Evolutionary conservation across 1,140 invertebrate genomes (phyloP).

Genomic region (Drosophila asahinai): DNA sequence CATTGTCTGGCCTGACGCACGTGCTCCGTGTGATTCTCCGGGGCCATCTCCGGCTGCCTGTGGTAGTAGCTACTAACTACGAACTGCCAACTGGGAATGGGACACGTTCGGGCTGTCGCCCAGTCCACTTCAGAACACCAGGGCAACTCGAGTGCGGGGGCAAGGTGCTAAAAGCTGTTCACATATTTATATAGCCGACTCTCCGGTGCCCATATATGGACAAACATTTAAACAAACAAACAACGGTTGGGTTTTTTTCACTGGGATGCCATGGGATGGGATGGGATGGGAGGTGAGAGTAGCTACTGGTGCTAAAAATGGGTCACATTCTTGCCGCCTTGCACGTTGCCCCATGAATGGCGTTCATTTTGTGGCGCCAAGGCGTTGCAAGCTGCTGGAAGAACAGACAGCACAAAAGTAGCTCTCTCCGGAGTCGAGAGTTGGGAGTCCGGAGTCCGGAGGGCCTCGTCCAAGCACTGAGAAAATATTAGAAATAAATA

Average conservation of each 20-base stretch:
- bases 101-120: conserved; percentile 34
- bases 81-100: conserved; percentile 16
- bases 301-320: conserved; percentile 61
- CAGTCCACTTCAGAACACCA: conserved; percentile 43
- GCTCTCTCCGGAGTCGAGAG: conserved; percentile 35
- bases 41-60: conserved; percentile 22
- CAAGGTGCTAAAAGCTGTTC: conserved; percentile 81
- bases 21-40: conserved; percentile 32
- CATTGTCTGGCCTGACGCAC: conserved; percentile 45
- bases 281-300: conserved; percentile 23
- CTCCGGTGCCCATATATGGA: conserved; percentile 67
- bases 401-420: conserved; percentile 61
- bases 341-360: conserved; percentile 66
- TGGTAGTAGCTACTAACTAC: conserved; percentile 9
- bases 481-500: neutral
- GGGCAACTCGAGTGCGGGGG: conserved; percentile 46
- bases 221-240: conserved; percentile 77
- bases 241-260: conserved; percentile 6
- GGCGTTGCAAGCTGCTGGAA: conserved; percentile 43
- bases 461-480: conserved; percentile 23
- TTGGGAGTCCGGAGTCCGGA: conserved; percentile 15
- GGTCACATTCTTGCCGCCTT: conserved; percentile 75
- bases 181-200: conserved; percentile 80
- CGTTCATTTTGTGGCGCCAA: conserved; percentile 73
- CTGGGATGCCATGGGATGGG: neutral